Conservation (phyloP, 2,113 vertebrate species). For the Cnemophilus loriae region DNA sequence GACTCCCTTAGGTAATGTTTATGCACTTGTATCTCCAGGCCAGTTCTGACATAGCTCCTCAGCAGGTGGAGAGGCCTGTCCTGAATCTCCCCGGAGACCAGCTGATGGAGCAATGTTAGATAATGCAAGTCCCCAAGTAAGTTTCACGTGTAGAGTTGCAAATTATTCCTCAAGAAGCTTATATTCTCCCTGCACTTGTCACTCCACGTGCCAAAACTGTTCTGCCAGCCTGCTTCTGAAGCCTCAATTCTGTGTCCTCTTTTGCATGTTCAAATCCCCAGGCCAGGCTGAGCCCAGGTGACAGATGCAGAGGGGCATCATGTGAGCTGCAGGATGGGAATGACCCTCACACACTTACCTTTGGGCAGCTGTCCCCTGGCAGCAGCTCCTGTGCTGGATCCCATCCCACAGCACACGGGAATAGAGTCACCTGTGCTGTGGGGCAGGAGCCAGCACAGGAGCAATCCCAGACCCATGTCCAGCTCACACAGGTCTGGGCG, state of each 20-base stretch:
- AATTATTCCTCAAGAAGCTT: neutral
- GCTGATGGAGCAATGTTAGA: neutral
- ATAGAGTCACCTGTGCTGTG: fast-evolving
- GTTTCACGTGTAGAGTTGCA: neutral
- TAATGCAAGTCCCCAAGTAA: neutral
- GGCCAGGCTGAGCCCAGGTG: neutral
- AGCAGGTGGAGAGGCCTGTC: neutral
- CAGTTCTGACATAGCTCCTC: neutral
- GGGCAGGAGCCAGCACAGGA: fast-evolving
- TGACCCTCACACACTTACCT: neutral
- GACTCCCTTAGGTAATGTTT: neutral
- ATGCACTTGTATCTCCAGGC: neutral
- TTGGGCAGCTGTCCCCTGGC: neutral
- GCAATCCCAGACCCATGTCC: neutral
- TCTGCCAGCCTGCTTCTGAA: neutral
- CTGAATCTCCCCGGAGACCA: neutral
- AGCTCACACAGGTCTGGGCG: neutral
- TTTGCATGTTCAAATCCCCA: neutral
- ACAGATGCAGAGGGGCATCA: fast-evolving
- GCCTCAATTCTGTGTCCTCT: neutral
- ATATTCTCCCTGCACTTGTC: neutral
- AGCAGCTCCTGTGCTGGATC: neutral
- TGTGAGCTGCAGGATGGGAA: neutral
- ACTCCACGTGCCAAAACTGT: neutral
- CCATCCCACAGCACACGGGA: fast-evolving